A percentile compares a stretch with the other conserved stretches of the same genome.
These are phyloP conservation scores for Oreochromis grahami DNA, from an alignment of 2,797 vertebrate species.

Conservation along the genomic window DNA sequence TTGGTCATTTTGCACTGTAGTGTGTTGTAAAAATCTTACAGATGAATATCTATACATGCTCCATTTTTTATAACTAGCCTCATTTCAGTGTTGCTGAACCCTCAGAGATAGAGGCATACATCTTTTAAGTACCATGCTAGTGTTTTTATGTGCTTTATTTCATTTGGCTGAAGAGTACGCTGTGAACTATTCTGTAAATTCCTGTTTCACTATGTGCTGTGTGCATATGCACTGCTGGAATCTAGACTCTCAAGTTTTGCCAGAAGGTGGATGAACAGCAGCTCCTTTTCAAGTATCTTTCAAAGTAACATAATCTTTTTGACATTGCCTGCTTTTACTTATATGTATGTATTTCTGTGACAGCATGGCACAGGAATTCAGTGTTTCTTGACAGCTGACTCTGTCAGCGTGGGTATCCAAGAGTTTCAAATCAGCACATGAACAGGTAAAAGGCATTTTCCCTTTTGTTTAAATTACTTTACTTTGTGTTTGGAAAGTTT, in stretches of 20 bases:
- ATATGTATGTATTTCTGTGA: background rate
- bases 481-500: background rate
- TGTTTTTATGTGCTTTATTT: background rate
- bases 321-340: background rate
- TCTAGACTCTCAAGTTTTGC: background rate
- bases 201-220: background rate
- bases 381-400: background rate
- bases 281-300: background rate
- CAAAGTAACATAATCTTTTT: background rate
- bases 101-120: background rate
- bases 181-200: background rate
- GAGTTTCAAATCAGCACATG: background rate
- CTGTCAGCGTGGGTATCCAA: background rate
- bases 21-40: background rate
- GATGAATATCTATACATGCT: background rate
- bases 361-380: background rate
- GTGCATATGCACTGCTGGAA: background rate
- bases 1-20: rapidly evolving
- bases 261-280: background rate
- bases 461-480: background rate
- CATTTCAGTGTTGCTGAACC: background rate
- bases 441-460: background rate
- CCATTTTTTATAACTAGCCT: background rate
- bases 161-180: background rate
- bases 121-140: background rate